phyloP scores from a whole-genome alignment of 2,797 vertebrate genomes.

The Leontopithecus rosalia region DNA sequence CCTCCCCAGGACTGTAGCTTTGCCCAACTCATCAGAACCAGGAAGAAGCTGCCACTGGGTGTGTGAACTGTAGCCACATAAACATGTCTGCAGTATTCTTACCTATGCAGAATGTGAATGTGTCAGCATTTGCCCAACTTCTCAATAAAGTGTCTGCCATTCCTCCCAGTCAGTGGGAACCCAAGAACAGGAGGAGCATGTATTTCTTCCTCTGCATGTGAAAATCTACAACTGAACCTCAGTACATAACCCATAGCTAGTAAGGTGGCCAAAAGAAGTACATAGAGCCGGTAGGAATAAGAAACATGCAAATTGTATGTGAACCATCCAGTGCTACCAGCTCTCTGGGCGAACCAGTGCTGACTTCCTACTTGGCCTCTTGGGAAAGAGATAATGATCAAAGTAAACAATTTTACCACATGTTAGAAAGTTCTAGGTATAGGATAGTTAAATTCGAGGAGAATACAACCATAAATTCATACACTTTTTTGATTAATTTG shows the following conservation, averaged over 20 bases:
- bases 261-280: neutral
- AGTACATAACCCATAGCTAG: neutral
- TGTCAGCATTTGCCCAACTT: neutral
- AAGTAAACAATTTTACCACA: neutral
- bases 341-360: neutral
- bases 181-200: accelerated
- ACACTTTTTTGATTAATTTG: neutral
- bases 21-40: neutral
- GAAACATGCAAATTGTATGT: neutral
- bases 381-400: neutral
- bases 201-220: neutral
- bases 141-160: neutral
- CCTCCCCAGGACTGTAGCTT: neutral
- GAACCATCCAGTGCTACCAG: neutral
- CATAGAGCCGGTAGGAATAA: neutral
- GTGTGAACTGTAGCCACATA: neutral
- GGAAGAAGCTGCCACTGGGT: neutral
- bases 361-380: neutral
- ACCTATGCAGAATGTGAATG: neutral
- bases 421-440: neutral
- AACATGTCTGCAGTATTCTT: neutral
- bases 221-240: neutral
- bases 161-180: neutral
- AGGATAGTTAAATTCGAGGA: neutral
- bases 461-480: neutral